phyloP scores from a whole-genome alignment of 1,140 invertebrate species.

The Conus betulinus region DNA sequence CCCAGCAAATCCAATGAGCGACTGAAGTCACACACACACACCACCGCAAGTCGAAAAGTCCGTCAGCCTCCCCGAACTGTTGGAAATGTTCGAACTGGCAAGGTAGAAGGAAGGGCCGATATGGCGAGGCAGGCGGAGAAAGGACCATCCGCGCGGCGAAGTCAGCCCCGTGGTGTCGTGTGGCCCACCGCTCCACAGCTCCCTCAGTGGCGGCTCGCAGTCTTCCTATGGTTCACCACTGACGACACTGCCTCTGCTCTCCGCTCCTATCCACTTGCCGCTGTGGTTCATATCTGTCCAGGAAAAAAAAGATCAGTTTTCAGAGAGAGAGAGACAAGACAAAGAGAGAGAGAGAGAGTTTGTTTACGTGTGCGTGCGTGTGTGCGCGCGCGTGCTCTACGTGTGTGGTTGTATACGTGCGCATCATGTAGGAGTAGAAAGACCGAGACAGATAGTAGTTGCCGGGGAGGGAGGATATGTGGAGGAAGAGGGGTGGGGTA shows the following conservation, averaged over 20 bases:
- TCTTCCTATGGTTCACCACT: not conserved
- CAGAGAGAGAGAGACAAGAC: not conserved
- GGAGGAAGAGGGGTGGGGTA: no score
- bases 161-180: no score
- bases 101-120: not conserved
- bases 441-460: no score
- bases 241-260: not conserved
- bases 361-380: not conserved
- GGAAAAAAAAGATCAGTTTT: no score
- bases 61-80: not conserved
- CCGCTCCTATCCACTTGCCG: not conserved
- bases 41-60: not conserved
- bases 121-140: not conserved
- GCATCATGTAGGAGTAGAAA: not conserved
- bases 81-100: not conserved
- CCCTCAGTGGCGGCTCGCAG: not conserved
- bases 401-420: not conserved
- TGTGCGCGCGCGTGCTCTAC: not conserved
- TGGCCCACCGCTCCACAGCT: no score
- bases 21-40: constrained; percentile 1
- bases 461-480: not conserved
- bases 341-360: not conserved
- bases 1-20: not conserved
- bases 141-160: not conserved
- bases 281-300: no score